phyloP scores from a whole-genome alignment of 2,797 vertebrate genomes.

The Sebastolobus alascanus region DNA sequence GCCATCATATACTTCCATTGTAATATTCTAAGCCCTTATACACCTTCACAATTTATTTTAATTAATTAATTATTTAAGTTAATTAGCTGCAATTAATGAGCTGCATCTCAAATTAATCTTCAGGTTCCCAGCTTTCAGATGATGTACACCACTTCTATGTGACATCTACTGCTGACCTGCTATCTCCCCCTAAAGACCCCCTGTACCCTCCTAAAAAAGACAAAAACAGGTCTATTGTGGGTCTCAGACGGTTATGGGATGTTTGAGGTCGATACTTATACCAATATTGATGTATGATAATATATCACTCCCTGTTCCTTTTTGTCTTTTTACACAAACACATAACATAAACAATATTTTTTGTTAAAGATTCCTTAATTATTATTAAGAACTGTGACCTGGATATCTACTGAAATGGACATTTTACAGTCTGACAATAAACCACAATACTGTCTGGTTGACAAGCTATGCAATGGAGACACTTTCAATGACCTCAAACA shows the following conservation, averaged over 20 bases:
- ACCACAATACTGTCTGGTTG: neutral
- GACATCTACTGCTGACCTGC: too few relatives aligned
- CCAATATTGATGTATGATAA: neutral
- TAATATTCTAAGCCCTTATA: too few relatives aligned
- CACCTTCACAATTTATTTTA: too few relatives aligned
- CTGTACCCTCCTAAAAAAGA: rapidly evolving
- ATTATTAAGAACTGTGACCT: neutral
- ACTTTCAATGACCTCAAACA: neutral
- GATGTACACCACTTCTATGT: too few relatives aligned
- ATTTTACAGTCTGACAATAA: neutral
- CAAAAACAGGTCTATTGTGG: too few relatives aligned
- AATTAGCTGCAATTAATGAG: too few relatives aligned
- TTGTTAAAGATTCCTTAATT: neutral
- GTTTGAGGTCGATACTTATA: neutral
- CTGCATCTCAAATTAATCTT: too few relatives aligned
- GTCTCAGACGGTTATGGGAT: neutral
- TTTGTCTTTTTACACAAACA: neutral
- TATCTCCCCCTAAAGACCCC: too few relatives aligned
- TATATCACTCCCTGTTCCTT: neutral
- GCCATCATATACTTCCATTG: too few relatives aligned
- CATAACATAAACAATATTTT: neutral
- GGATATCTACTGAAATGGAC: neutral
- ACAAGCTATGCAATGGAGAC: neutral
- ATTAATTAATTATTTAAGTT: too few relatives aligned
- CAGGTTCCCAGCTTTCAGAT: too few relatives aligned